A percentile compares a stretch with the other conserved stretches of the same genome.
phyloP scores from a whole-genome alignment of 2,113 vertebrate genomes.

The Hippocampus zosterae region DNA sequence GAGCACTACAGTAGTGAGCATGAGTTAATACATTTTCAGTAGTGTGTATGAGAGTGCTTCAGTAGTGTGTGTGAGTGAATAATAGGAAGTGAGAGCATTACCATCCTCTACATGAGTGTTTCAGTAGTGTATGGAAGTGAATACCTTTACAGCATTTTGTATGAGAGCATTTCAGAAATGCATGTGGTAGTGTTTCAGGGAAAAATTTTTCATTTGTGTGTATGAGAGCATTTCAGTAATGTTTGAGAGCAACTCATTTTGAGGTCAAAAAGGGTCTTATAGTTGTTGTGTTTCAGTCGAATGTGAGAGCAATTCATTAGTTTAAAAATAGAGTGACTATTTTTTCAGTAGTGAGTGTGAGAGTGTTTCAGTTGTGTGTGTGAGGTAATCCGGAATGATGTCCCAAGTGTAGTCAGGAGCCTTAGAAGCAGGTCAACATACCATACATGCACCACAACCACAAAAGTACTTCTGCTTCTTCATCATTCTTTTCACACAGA shows the following conservation, averaged over 20 bases:
- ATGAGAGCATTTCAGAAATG: neutral
- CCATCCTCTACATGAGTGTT: neutral
- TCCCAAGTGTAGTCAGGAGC: neutral
- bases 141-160: neutral
- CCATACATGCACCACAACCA: neutral
- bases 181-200: neutral
- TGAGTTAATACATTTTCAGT: no score
- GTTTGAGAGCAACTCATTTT: neutral
- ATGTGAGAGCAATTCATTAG: neutral
- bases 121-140: neutral
- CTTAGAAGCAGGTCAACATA: neutral
- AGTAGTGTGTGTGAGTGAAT: no score
- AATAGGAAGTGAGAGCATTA: no score
- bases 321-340: neutral
- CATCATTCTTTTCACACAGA: neutral
- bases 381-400: neutral
- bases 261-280: neutral
- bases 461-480: neutral
- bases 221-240: neutral
- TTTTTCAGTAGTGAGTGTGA: neutral
- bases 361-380: neutral
- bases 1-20: no score
- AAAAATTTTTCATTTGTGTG: neutral
- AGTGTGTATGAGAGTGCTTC: no score
- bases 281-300: neutral